phyloP scores from a whole-genome alignment of 2,888 invertebrate species.

The Amphipyra berbera region DNA sequence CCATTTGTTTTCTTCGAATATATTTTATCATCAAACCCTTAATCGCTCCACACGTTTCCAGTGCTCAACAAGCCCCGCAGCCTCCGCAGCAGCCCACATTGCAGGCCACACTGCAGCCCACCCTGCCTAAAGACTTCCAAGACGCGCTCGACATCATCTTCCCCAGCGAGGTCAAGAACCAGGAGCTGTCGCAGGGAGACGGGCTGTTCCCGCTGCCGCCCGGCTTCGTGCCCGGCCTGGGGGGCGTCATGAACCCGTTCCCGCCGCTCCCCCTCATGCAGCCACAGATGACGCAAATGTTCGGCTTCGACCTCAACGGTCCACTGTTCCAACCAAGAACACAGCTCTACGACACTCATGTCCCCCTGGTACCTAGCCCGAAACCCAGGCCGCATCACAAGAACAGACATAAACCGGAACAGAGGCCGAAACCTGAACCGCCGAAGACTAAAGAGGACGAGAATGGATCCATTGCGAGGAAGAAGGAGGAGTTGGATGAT shows the following conservation, averaged over 20 bases:
- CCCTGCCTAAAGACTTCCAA: constrained; percentile 91
- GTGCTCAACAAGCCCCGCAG: constrained; percentile 32
- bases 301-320: constrained; percentile 79
- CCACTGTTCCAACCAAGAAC: constrained; percentile 72
- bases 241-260: constrained; percentile 66
- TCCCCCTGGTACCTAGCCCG: constrained; percentile 72
- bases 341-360: constrained; percentile 82
- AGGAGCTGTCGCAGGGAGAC: constrained; percentile 58
- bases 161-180: constrained; percentile 80
- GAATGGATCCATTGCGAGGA: constrained; percentile 63
- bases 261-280: constrained; percentile 66
- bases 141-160: constrained; percentile 92
- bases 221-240: constrained; percentile 61
- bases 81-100: constrained; percentile 68
- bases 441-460: constrained; percentile 40
- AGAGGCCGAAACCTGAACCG: constrained; percentile 21
- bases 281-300: constrained; percentile 76
- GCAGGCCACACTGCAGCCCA: constrained; percentile 59
- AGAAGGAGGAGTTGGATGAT: constrained; percentile 92
- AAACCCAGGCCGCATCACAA: constrained; percentile 57
- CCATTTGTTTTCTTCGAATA: neutral
- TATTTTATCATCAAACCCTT: neutral
- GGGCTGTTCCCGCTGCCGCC: constrained; percentile 58
- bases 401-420: constrained; percentile 36
- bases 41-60: neutral